phyloP scores from a whole-genome alignment of 2,888 invertebrate species.

The Spodoptera exigua region DNA sequence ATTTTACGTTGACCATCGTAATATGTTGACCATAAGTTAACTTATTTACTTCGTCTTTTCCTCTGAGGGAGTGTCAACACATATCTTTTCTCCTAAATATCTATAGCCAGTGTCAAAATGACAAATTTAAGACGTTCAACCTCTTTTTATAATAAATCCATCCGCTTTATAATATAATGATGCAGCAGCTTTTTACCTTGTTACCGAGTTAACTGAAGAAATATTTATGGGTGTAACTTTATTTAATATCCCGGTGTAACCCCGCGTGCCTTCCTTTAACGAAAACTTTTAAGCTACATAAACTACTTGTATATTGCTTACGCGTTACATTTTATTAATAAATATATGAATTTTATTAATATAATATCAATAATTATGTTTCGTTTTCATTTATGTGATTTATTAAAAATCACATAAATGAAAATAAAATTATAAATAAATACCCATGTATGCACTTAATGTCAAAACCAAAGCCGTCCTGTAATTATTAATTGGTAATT shows the following conservation, averaged over 20 bases:
- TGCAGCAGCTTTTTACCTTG: slow-evolving; percentile 71
- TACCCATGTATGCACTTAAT: no score
- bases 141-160: slow-evolving; percentile 61
- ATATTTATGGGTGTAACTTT: slow-evolving; percentile 89
- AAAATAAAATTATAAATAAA: no score
- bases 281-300: slow-evolving; percentile 83
- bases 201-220: slow-evolving; percentile 85
- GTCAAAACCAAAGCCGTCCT: no score
- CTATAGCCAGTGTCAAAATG: slow-evolving; percentile 43
- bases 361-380: no score
- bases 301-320: slow-evolving; percentile 61
- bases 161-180: slow-evolving; percentile 58
- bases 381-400: neutral
- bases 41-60: neutral
- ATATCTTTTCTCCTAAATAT: neutral
- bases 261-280: slow-evolving; percentile 64
- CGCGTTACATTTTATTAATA: slow-evolving; percentile 29
- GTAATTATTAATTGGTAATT: no score
- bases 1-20: no score
- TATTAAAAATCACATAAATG: no score
- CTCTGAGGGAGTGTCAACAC: neutral
- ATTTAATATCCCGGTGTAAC: slow-evolving; percentile 83
- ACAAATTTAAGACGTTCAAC: slow-evolving; percentile 43
- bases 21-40: no score
- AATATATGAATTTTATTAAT: neutral